Percentiles rank a stretch among this genome's conserved stretches.
These are phyloP conservation scores for Numida meleagris DNA, from an alignment of 2,113 vertebrate genomes.

Conservation along the genomic window DNA sequence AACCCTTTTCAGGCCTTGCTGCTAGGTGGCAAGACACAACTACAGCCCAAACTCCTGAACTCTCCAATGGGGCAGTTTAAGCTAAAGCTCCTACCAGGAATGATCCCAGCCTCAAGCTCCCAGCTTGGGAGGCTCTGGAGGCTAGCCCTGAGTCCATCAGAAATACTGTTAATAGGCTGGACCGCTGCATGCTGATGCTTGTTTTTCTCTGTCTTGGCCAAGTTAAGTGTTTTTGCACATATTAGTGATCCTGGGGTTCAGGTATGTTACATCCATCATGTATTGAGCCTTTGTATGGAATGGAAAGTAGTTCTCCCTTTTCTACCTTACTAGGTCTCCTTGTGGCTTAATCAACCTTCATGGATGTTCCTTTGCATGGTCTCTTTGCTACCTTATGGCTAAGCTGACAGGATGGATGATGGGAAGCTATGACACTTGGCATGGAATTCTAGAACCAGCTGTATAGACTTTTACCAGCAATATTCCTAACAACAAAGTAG, in stretches of 20 bases:
- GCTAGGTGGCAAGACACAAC: neutral
- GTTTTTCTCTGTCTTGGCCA: neutral
- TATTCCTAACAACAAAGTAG: neutral
- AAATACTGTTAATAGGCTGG: neutral
- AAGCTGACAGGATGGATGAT: neutral
- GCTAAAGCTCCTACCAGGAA: neutral
- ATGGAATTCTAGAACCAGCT: neutral
- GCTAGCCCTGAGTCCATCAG: neutral
- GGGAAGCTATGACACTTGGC: neutral
- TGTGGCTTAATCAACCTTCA: neutral
- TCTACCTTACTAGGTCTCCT: neutral
- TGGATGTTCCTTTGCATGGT: neutral
- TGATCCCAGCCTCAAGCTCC: neutral
- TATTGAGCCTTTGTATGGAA: neutral
- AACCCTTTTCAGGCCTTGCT: neutral
- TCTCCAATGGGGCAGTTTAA: neutral
- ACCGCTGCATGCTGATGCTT: neutral
- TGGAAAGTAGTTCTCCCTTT: neutral
- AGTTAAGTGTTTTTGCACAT: neutral
- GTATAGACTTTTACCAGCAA: neutral
- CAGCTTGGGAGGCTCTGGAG: neutral
- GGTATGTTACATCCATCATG: neutral
- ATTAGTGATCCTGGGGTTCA: neutral
- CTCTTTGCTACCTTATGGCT: neutral
- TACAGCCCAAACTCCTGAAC: neutral